Evolutionary conservation across 2,888 invertebrate species (phyloP).

Genomic region (Ornithoptera priamus): DNA sequence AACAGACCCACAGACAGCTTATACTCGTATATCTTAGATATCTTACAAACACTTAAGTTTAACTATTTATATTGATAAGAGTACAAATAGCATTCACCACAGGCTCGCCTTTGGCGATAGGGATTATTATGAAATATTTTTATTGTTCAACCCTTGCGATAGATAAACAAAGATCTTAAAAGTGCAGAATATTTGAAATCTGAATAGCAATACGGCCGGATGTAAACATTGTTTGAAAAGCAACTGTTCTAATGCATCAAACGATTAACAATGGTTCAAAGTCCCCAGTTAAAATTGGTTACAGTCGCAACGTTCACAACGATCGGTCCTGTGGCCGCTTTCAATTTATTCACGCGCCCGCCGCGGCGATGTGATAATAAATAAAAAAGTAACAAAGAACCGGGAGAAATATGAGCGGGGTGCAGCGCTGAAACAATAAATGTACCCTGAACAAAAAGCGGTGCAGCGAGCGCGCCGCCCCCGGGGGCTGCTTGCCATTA

Average conservation of each 20-base stretch:
- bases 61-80: too few species aligned
- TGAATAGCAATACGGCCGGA: too few species aligned
- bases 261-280: background rate
- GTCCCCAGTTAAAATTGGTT: background rate
- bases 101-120: too few species aligned
- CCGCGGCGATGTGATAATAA: conserved; percentile 56
- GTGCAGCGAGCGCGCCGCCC: conserved; percentile 5
- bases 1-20: too few species aligned
- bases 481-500: background rate
- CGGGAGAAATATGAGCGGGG: conserved; percentile 59
- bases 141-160: too few species aligned
- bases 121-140: too few species aligned
- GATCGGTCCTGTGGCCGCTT: background rate
- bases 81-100: too few species aligned
- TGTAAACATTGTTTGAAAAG: too few species aligned
- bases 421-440: conserved; percentile 49
- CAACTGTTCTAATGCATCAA: background rate
- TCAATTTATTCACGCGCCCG: conserved; percentile 46
- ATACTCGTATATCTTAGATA: too few species aligned
- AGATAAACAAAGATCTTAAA: too few species aligned
- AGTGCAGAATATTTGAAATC: too few species aligned
- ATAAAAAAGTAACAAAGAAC: conserved; percentile 62
- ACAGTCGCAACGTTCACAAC: background rate
- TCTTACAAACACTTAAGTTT: too few species aligned
- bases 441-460: conserved; percentile 26